These are phyloP conservation scores for Asbolus verrucosus DNA, from an alignment of 1,140 invertebrate genomes.

Conservation along the genomic window DNA sequence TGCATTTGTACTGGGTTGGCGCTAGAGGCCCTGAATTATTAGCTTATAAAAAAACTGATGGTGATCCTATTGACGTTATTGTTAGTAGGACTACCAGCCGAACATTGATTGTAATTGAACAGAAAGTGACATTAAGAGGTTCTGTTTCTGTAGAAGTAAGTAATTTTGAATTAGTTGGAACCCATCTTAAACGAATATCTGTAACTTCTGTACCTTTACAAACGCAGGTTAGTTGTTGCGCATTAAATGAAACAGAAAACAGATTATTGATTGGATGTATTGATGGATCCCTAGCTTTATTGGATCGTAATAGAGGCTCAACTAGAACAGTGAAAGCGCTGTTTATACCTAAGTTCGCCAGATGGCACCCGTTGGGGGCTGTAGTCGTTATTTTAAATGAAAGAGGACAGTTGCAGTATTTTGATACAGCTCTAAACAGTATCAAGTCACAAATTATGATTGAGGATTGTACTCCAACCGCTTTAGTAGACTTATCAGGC, in stretches of 20 bases:
- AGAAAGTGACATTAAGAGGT: slow-evolving; percentile 76
- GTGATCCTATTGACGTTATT: slow-evolving; percentile 76
- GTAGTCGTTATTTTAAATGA: slow-evolving; percentile 78
- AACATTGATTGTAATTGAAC: slow-evolving; percentile 80
- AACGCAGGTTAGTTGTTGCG: slow-evolving; percentile 76
- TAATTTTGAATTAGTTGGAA: slow-evolving; percentile 77
- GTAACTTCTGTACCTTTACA: slow-evolving; percentile 79
- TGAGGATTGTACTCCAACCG: slow-evolving; percentile 75
- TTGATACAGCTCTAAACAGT: slow-evolving; percentile 77
- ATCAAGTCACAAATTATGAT: slow-evolving; percentile 76
- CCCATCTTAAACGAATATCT: slow-evolving; percentile 75
- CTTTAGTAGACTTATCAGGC: slow-evolving; percentile 75
- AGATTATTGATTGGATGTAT: slow-evolving; percentile 80
- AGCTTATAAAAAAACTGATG: slow-evolving; percentile 72
- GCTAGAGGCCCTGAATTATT: slow-evolving; percentile 59
- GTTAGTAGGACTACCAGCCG: slow-evolving; percentile 76
- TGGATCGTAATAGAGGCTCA: slow-evolving; percentile 73
- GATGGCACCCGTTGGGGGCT: slow-evolving; percentile 80
- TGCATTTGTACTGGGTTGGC: slow-evolving; percentile 74
- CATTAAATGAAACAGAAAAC: slow-evolving; percentile 78
- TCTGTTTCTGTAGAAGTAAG: slow-evolving; percentile 82
- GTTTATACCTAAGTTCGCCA: slow-evolving; percentile 77
- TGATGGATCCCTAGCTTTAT: slow-evolving; percentile 81
- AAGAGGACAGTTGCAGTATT: slow-evolving; percentile 81
- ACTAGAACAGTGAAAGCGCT: slow-evolving; percentile 74